phyloP scores from a whole-genome alignment of 2,888 invertebrate species.

The Crioceris asparagi region DNA sequence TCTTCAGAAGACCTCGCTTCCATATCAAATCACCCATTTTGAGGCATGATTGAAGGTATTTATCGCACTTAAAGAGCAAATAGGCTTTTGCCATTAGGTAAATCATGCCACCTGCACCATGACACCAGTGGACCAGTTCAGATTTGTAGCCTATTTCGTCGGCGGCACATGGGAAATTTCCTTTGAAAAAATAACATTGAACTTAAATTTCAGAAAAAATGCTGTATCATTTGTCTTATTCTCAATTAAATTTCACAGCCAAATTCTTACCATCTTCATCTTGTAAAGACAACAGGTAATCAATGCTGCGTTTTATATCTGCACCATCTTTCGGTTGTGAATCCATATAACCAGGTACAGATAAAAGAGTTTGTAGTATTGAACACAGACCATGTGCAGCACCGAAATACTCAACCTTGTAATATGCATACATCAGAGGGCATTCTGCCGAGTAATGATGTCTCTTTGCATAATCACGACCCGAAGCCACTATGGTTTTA shows the following conservation, averaged over 20 bases:
- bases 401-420: slow-evolving; percentile 57
- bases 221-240: no score
- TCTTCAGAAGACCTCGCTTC: slow-evolving; percentile 69
- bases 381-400: slow-evolving; percentile 58
- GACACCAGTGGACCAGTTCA: slow-evolving; percentile 82
- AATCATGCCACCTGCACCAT: slow-evolving; percentile 70
- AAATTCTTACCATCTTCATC: slow-evolving; percentile 50
- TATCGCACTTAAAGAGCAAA: slow-evolving; percentile 58
- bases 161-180: slow-evolving; percentile 45
- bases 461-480: slow-evolving; percentile 52
- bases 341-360: slow-evolving; percentile 45
- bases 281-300: slow-evolving; percentile 57
- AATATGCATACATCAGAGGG: slow-evolving; percentile 72
- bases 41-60: slow-evolving; percentile 57
- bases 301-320: slow-evolving; percentile 54
- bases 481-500: slow-evolving; percentile 58
- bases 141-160: slow-evolving; percentile 55
- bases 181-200: no score
- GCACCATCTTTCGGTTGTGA: slow-evolving; percentile 42
- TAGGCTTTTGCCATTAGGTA: slow-evolving; percentile 77
- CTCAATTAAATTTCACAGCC: no score
- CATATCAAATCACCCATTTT: slow-evolving; percentile 68
- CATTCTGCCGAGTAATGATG: slow-evolving; percentile 47
- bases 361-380: slow-evolving; percentile 55
- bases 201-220: no score